Percentiles rank a stretch among this genome's conserved stretches.
phyloP scores from a whole-genome alignment of 2,888 invertebrate genomes.

The Mycalesis mineus region DNA sequence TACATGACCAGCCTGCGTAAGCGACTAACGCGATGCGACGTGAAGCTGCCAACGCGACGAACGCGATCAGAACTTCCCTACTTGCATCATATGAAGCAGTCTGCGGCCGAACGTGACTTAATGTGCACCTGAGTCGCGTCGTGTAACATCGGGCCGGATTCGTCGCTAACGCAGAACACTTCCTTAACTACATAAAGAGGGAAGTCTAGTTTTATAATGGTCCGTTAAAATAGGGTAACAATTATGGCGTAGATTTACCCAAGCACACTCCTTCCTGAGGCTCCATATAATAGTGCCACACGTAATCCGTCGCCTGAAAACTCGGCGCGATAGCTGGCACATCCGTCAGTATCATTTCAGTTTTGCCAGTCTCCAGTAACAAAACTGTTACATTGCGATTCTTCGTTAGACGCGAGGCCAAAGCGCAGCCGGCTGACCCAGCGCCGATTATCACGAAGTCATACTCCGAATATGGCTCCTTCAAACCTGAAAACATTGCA shows the following conservation, averaged over 20 bases:
- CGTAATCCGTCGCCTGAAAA: slow-evolving; percentile 61
- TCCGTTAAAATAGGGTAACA: not conserved
- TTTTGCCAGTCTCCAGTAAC: slow-evolving; percentile 69
- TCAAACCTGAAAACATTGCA: slow-evolving; percentile 45
- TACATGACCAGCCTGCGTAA: too few relatives aligned
- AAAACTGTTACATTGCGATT: slow-evolving; percentile 63
- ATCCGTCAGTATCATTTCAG: slow-evolving; percentile 64
- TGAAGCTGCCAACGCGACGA: too few relatives aligned
- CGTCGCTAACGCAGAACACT: too few relatives aligned
- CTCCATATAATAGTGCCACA: slow-evolving; percentile 77
- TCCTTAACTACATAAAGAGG: too few relatives aligned
- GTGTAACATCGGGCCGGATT: too few relatives aligned
- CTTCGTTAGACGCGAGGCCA: slow-evolving; percentile 71
- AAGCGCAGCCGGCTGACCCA: slow-evolving; percentile 73
- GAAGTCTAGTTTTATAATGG: not conserved
- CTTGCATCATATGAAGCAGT: too few relatives aligned
- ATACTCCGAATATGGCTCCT: slow-evolving; percentile 58
- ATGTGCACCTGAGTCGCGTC: too few relatives aligned
- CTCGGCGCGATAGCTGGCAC: slow-evolving; percentile 62
- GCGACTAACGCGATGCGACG: too few relatives aligned
- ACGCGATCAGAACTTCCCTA: too few relatives aligned
- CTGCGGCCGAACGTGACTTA: too few relatives aligned
- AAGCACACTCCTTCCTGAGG: slow-evolving; percentile 73
- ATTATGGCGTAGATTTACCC: slow-evolving; percentile 42
- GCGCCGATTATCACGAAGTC: slow-evolving; percentile 77